Evolutionary conservation across 2,888 invertebrate genomes (phyloP), one percentile per base, ranked within the genome.

Genomic region (Andricus curvator): DNA sequence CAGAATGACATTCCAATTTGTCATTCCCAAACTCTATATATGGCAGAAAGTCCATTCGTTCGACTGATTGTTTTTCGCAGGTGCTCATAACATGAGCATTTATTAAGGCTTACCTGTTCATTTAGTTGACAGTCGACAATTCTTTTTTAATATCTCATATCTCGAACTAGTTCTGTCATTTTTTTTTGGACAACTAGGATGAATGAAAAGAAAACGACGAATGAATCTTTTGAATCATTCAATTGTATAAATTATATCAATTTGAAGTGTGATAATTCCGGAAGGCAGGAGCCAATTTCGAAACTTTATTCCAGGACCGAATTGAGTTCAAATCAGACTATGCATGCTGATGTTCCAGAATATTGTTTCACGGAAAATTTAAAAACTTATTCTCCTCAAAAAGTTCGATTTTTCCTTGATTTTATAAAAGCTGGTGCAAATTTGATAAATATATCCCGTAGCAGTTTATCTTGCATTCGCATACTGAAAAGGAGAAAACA

Each of bases 1-100:
- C 79, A 82, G 80, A 82, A 79, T 82, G 84, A 82, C 82, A 66
- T 80, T 84, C 79, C 87, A 82, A 85, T 85, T 81, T 84, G 84
- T 84, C 87, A 85, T 74, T 56, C n/a, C n/a, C 51, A 80, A 83
- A 83, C 68, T 80, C 78, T 80, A 77, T 81, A 67, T 76, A 77
- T 81, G 80, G 81, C 80, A 77, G 80, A 85, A 85, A 81, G 77
- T 85, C 74, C 78, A 81, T 83, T 81, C 78, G 70, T 78, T 78
- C 77, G 78, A 80, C 81, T 82, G 81, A 83, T 80, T 84, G 80
- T 79, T 81, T 81, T 81, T 44, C 77, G 79, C 80, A 81, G 79
- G 79, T 79, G 81, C 67, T 77, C 65, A 79, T 77, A 76, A 79
- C 79, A 79, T 76, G 76, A 62, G 64, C 37, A 77, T 64, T 82